phyloP scores from a whole-genome alignment of 2,797 vertebrate species.

The Sebastes kiyomatsui region DNA sequence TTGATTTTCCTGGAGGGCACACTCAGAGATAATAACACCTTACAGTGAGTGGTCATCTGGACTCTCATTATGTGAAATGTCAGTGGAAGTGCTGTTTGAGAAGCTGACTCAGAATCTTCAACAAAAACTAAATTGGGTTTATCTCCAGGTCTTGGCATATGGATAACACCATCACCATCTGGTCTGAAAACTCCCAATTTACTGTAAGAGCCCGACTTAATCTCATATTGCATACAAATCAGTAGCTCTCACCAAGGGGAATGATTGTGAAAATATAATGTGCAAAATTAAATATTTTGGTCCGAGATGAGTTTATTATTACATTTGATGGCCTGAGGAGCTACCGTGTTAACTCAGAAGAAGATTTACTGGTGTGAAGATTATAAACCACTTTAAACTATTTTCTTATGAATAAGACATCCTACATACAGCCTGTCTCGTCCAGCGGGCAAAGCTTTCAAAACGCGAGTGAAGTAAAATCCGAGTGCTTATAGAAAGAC shows the following conservation, averaged over 20 bases:
- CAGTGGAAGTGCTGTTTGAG: conserved; percentile 27
- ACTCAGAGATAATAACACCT: conserved; percentile 51
- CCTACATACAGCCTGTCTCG: background rate
- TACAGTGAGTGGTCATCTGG: conserved; percentile 43
- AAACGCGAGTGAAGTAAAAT: conserved; percentile 1
- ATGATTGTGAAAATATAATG: background rate
- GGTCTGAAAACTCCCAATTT: conserved; percentile 12
- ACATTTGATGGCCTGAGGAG: background rate
- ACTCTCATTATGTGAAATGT: conserved; percentile 52
- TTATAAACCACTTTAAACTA: background rate
- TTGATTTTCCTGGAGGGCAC: conserved; percentile 30
- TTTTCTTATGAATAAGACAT: background rate
- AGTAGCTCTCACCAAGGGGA: background rate
- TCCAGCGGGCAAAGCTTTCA: conserved; percentile 6
- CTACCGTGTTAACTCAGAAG: background rate
- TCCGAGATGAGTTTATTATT: background rate
- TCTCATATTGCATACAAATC: conserved; percentile 1
- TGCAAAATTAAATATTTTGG: background rate
- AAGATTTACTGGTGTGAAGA: background rate
- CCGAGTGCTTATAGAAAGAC: background rate
- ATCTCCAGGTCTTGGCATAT: conserved; percentile 23
- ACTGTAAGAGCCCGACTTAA: conserved; percentile 5
- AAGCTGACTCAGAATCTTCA: conserved; percentile 33
- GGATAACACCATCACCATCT: conserved; percentile 37
- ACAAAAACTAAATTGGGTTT: conserved; percentile 22